phyloP scores from a whole-genome alignment of 2,797 vertebrate genomes.

The Odontamblyopus rebecca region DNA sequence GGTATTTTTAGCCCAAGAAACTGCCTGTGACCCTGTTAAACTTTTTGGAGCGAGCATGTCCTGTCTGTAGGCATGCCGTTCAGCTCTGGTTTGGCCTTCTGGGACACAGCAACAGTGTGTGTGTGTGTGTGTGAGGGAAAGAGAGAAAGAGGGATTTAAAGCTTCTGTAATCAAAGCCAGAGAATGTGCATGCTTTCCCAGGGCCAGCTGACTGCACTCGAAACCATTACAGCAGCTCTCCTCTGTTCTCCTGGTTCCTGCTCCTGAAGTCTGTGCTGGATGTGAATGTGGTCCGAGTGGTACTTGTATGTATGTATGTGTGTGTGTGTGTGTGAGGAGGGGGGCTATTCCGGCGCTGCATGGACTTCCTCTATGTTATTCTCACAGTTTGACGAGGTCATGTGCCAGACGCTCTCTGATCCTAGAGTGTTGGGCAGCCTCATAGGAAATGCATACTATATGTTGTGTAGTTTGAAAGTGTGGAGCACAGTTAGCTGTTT shows the following conservation, averaged over 20 bases:
- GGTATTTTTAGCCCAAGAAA: conserved; percentile 62
- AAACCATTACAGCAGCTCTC: conserved; percentile 39
- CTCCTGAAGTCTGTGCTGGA: conserved; percentile 24
- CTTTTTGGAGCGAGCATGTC: conserved; percentile 43
- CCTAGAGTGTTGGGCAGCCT: neutral
- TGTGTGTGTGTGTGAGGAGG: neutral
- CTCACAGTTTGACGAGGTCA: conserved; percentile 21
- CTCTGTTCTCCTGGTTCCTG: conserved; percentile 28
- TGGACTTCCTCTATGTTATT: conserved; percentile 21
- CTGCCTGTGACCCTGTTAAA: conserved; percentile 28
- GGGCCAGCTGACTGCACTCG: conserved; percentile 61
- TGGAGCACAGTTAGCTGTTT: too few species aligned
- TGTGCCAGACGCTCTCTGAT: conserved; percentile 14
- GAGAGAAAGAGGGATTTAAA: conserved; percentile 51
- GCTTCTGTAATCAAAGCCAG: conserved; percentile 63
- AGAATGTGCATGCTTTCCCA: conserved; percentile 64
- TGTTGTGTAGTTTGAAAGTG: too few species aligned
- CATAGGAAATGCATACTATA: neutral
- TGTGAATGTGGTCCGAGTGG: conserved; percentile 6
- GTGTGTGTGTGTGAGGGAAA: neutral
- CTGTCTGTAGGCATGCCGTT: conserved; percentile 49
- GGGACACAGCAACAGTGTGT: conserved; percentile 34
- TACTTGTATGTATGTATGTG: neutral
- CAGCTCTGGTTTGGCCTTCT: conserved; percentile 31
- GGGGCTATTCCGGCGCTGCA: conserved; percentile 12